Percentiles rank a stretch among this genome's conserved stretches.
phyloP scores from a whole-genome alignment of 2,113 vertebrate genomes.

The Notothenia rossii region DNA sequence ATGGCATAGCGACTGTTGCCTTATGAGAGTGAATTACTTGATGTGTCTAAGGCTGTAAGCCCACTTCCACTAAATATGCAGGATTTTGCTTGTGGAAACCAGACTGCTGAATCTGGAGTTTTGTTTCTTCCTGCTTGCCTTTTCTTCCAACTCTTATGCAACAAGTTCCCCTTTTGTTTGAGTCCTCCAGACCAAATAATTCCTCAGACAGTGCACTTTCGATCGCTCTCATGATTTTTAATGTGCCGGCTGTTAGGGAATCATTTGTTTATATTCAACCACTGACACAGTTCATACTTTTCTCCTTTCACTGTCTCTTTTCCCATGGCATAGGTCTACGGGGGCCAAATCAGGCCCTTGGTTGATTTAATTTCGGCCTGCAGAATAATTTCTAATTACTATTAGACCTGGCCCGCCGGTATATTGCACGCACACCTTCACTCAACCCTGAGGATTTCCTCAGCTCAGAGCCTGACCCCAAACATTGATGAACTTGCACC shows the following conservation, averaged over 20 bases:
- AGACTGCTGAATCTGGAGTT: constrained; percentile 64
- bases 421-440: too few species aligned
- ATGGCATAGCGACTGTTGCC: neutral
- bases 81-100: constrained; percentile 26
- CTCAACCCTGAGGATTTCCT: too few species aligned
- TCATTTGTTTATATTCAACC: neutral
- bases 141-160: constrained; percentile 43
- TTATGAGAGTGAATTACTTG: neutral
- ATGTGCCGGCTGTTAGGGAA: neutral
- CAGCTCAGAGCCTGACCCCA: too few species aligned
- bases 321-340: too few species aligned
- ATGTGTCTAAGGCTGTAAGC: neutral
- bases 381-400: too few species aligned
- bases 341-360: too few species aligned
- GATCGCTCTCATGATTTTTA: constrained; percentile 33
- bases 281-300: too few species aligned
- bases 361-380: too few species aligned
- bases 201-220: constrained; percentile 31
- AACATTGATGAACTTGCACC: too few species aligned
- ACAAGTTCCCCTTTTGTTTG: constrained; percentile 63
- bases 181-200: constrained; percentile 30
- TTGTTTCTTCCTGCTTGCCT: constrained; percentile 41
- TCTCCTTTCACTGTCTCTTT: too few species aligned
- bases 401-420: too few species aligned
- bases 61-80: constrained; percentile 17